A percentile compares a stretch with the other conserved stretches of the same genome.
Conservation (phyloP, 30 jellyfish, hydroid and myxozoan genomes). For the Turritopsis rubra region DNA sequence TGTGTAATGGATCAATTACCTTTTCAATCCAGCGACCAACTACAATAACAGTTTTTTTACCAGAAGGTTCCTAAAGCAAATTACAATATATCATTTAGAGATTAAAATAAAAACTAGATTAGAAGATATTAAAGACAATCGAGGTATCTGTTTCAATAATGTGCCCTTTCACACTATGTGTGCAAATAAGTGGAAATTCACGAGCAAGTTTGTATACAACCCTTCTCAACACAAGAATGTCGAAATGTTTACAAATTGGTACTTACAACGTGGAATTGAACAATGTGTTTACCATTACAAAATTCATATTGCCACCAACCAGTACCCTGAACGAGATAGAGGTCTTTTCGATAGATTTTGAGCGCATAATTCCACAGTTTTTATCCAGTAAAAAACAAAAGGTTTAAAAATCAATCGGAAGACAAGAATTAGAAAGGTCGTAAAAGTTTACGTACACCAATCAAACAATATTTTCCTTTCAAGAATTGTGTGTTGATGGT, state of each 20-base stretch:
- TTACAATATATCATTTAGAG: no score
- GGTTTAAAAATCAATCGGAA: neutral
- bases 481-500: constrained; percentile 63
- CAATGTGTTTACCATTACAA: constrained; percentile 72
- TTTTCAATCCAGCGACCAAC: neutral
- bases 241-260: neutral
- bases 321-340: constrained; percentile 92
- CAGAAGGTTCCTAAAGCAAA: neutral
- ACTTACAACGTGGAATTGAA: constrained; percentile 82
- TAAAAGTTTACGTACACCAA: constrained; percentile 55
- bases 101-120: neutral
- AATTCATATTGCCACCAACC: constrained; percentile 99
- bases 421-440: no score
- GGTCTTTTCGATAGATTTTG: no score
- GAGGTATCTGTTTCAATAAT: no score
- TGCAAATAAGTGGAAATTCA: no score
- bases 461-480: constrained; percentile 84
- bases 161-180: no score
- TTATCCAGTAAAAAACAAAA: neutral
- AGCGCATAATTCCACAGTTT: no score
- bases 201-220: neutral
- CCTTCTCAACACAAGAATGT: neutral
- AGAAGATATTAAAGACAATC: no score
- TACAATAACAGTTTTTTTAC: neutral
- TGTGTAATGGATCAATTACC: neutral